Conservation (phyloP, 2,113 vertebrate genomes). For the Thryonomys swinderianus region DNA sequence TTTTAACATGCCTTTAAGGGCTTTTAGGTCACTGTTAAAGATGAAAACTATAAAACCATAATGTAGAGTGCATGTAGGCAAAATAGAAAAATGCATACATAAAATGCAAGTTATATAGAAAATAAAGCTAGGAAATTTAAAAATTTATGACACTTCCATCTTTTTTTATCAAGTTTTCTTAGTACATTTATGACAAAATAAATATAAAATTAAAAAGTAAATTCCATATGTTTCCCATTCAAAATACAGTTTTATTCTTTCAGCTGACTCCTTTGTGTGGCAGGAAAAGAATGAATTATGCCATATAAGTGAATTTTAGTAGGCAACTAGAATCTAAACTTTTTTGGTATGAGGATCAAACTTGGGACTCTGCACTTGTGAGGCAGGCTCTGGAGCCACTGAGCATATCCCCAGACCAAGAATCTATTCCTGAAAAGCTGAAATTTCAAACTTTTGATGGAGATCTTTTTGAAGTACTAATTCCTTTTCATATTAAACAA, state of each 20-base stretch:
- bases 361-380: too few relatives aligned
- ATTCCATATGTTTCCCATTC: background rate
- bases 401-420: too few relatives aligned
- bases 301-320: background rate
- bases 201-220: conserved; percentile 46
- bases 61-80: background rate
- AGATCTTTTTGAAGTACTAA: background rate
- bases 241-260: conserved; percentile 39
- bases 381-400: too few relatives aligned
- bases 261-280: background rate
- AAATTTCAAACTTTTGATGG: background rate
- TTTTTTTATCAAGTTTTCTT: background rate
- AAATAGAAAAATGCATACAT: background rate
- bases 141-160: too few relatives aligned
- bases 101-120: background rate
- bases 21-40: background rate
- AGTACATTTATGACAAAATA: background rate
- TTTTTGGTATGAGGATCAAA: too few relatives aligned
- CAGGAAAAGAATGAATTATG: conserved; percentile 19
- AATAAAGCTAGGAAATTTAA: background rate
- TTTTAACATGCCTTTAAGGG: background rate
- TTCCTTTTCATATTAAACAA: conserved; percentile 4
- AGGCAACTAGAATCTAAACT: background rate
- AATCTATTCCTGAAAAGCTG: background rate
- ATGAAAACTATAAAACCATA: background rate